These are phyloP conservation scores for Ectemnius continuus DNA, from an alignment of 2,888 invertebrate genomes.

Conservation along the genomic window DNA sequence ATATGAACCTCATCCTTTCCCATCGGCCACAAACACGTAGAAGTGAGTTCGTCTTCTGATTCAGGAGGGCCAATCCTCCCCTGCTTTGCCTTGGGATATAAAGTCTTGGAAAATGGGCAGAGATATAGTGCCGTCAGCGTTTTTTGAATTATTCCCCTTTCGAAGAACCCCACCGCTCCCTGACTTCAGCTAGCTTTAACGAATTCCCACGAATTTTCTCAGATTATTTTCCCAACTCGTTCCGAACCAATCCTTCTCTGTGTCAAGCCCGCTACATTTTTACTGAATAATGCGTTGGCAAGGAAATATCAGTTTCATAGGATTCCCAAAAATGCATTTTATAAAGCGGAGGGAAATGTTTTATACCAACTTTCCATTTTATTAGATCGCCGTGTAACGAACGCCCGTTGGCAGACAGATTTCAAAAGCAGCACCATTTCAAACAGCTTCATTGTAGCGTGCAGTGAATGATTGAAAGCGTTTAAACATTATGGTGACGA, in stretches of 20 bases:
- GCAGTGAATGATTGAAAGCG: no score
- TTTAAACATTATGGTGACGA: no score
- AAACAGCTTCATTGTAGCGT: no score
- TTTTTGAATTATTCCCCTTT: slow-evolving; percentile 61
- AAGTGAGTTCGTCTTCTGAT: neutral
- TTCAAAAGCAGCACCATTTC: no score
- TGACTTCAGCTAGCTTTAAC: neutral
- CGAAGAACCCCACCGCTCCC: slow-evolving; percentile 25
- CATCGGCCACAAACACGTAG: slow-evolving; percentile 24
- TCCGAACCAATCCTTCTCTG: slow-evolving; percentile 1
- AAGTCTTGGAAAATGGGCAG: slow-evolving; percentile 45
- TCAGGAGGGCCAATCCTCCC: slow-evolving; percentile 14
- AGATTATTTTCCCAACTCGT: neutral
- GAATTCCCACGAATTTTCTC: slow-evolving; percentile 13
- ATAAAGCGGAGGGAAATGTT: no score
- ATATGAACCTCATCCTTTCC: slow-evolving; percentile 52
- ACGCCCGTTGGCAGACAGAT: no score
- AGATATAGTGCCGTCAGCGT: slow-evolving; percentile 64
- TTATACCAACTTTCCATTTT: no score
- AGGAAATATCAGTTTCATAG: no score
- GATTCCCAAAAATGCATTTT: neutral
- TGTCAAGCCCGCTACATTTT: no score
- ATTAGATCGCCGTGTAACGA: no score
- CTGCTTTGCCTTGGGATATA: slow-evolving; percentile 30
- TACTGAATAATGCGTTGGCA: no score